Conservation (phyloP, 2,113 vertebrate genomes). For the Coturnix japonica region DNA sequence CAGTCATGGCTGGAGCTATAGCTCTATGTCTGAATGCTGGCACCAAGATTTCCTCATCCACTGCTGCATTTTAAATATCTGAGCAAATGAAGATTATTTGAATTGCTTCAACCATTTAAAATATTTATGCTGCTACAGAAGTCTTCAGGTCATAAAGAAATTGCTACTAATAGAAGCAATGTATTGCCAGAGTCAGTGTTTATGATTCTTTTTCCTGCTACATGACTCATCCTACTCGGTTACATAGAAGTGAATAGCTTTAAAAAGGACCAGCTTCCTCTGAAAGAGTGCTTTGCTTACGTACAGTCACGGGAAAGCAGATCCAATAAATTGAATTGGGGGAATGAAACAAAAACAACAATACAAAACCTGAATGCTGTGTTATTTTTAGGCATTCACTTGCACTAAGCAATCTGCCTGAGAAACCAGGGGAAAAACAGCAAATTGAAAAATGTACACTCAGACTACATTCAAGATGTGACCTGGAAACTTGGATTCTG, state of each 20-base stretch:
- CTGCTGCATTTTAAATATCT: slow-evolving; percentile 72
- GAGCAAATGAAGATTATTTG: slow-evolving; percentile 65
- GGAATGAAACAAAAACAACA: not conserved
- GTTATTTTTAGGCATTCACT: not conserved
- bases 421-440: not conserved
- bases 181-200: not conserved
- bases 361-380: not conserved
- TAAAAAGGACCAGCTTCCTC: not conserved
- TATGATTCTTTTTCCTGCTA: slow-evolving; percentile 31
- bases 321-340: not conserved
- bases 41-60: slow-evolving; percentile 15
- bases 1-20: not conserved
- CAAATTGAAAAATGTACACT: not conserved
- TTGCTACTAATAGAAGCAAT: slow-evolving; percentile 51
- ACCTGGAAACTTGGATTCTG: not conserved
- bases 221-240: slow-evolving; percentile 31
- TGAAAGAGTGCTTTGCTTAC: not conserved
- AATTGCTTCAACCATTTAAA: slow-evolving; percentile 69
- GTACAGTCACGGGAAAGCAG: not conserved
- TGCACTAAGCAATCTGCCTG: not conserved
- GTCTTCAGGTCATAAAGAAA: slow-evolving; percentile 71
- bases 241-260: slow-evolving; percentile 40
- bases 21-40: slow-evolving; percentile 34
- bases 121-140: slow-evolving; percentile 70
- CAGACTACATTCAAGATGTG: not conserved